Percentiles rank a stretch among this genome's conserved stretches.
Evolutionary conservation across 1,140 invertebrate species (phyloP).

Genomic region (Leptestheria dahalacensis): DNA sequence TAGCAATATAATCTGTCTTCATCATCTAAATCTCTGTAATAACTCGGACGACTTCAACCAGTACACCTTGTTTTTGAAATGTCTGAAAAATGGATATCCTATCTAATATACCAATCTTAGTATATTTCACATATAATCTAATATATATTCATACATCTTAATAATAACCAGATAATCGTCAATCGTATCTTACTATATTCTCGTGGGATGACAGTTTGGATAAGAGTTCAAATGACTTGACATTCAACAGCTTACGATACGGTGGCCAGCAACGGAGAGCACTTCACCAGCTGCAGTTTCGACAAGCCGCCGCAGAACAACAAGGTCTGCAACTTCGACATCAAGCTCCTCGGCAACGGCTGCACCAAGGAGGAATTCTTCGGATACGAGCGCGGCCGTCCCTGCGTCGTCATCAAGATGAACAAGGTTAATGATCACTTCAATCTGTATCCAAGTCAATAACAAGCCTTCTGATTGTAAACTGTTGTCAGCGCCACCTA

Average conservation of each 20-base stretch:
- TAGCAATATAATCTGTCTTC: too few species aligned
- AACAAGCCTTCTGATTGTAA: not conserved
- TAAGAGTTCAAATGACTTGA: not conserved
- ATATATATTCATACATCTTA: too few species aligned
- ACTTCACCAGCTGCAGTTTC: constrained; percentile 41
- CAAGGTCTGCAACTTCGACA: constrained; percentile 50
- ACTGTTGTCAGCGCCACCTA: too few species aligned
- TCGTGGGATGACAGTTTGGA: too few species aligned
- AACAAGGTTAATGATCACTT: constrained; percentile 52
- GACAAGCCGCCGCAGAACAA: constrained; percentile 40
- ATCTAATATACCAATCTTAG: too few species aligned
- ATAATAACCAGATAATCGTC: too few species aligned
- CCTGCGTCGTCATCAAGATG: constrained; percentile 68
- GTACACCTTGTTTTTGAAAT: too few species aligned
- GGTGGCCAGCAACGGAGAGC: constrained; percentile 23
- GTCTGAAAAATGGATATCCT: too few species aligned
- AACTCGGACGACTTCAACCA: too few species aligned
- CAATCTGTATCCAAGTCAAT: not conserved
- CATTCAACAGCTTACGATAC: constrained; percentile 43
- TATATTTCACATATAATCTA: too few species aligned
- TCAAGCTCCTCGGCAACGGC: constrained; percentile 39
- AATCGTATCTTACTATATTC: too few species aligned
- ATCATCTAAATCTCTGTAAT: too few species aligned
- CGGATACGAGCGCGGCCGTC: constrained; percentile 53
- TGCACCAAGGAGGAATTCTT: constrained; percentile 54